Percentiles rank a stretch among this genome's conserved stretches.
These are phyloP conservation scores for Heliconius aoede DNA, from an alignment of 2,888 invertebrate genomes.

Conservation along the genomic window DNA sequence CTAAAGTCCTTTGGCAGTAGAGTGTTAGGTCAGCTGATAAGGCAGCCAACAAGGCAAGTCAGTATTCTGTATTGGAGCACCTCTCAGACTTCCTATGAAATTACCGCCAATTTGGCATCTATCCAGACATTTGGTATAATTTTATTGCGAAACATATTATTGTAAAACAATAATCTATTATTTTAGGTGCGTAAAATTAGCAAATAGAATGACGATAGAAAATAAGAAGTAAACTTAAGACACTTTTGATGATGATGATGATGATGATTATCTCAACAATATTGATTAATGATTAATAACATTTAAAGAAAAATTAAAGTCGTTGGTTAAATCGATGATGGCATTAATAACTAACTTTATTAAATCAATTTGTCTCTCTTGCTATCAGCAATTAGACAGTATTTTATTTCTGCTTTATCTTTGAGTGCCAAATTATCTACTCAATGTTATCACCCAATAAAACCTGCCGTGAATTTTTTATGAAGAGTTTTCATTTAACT, in stretches of 20 bases:
- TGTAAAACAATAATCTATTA: constrained; percentile 31
- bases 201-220: not conserved
- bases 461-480: not conserved
- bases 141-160: constrained; percentile 30
- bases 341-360: constrained; percentile 17
- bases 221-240: not conserved
- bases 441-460: not conserved
- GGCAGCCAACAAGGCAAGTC: constrained; percentile 40
- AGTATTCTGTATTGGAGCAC: constrained; percentile 39
- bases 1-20: constrained; percentile 47
- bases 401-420: constrained; percentile 40
- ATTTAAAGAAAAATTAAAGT: not conserved
- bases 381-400: constrained; percentile 36
- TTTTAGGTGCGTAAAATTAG: constrained; percentile 6
- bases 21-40: constrained; percentile 43
- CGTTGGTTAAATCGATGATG: constrained; percentile 1
- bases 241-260: not conserved
- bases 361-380: constrained; percentile 17
- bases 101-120: constrained; percentile 48
- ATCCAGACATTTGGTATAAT: constrained; percentile 36
- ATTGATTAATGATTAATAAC: not conserved
- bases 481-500: not conserved
- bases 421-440: constrained; percentile 32
- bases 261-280: too few relatives aligned
- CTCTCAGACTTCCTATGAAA: constrained; percentile 44